Evolutionary conservation across 2,888 invertebrate genomes (phyloP).

Genomic region (Leucania comma): DNA sequence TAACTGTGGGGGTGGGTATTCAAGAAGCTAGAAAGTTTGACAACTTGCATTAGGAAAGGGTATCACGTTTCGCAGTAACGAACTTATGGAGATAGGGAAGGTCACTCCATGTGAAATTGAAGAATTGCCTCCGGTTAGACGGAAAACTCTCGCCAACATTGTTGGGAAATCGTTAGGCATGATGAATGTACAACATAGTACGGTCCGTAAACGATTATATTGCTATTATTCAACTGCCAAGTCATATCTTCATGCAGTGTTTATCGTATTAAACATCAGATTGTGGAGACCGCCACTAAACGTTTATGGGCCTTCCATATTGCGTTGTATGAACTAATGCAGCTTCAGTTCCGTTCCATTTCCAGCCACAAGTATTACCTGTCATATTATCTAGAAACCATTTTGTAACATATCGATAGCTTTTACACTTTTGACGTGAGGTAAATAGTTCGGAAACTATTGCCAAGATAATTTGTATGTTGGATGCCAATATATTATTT

Average conservation of each 20-base stretch:
- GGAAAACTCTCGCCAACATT: neutral
- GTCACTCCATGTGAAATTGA: neutral
- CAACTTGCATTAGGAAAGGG: neutral
- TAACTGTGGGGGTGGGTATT: neutral
- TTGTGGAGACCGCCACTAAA: conserved; percentile 19
- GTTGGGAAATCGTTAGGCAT: neutral
- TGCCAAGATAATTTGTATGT: conserved; percentile 54
- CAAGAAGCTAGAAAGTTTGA: neutral
- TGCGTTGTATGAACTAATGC: conserved; percentile 18
- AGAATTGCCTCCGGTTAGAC: neutral
- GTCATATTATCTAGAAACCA: conserved; percentile 42
- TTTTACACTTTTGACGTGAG: conserved; percentile 49
- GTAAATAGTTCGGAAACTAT: conserved; percentile 41
- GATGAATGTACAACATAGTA: neutral
- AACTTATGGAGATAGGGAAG: neutral
- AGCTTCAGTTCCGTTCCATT: conserved; percentile 30
- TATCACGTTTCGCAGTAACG: neutral
- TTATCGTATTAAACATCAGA: conserved; percentile 35
- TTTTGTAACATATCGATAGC: conserved; percentile 53
- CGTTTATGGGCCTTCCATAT: conserved; percentile 26
- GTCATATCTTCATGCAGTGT: conserved; percentile 23
- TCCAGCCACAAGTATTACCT: conserved; percentile 11
- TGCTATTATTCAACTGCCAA: conserved; percentile 31
- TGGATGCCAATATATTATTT: conserved; percentile 55
- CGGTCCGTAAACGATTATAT: neutral